Evolutionary conservation across 2,113 vertebrate species (phyloP).

Genomic region (Aptenodytes patagonicus): DNA sequence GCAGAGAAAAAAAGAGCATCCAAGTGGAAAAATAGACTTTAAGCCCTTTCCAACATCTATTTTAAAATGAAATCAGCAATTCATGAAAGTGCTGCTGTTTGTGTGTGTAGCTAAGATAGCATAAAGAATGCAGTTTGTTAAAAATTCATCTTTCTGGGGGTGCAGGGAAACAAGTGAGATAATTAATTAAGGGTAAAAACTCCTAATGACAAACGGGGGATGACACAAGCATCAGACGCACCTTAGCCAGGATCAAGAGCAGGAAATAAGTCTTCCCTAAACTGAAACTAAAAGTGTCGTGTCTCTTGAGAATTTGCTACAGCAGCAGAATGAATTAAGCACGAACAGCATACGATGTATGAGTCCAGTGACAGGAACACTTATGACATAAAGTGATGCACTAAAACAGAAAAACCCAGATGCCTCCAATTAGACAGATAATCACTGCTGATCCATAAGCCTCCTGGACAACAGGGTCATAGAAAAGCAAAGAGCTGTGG

Average conservation of each 20-base stretch:
- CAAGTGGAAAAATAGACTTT: neutral
- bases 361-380: neutral
- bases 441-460: neutral
- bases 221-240: rapidly evolving
- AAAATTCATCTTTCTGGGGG: neutral
- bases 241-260: neutral
- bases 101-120: neutral
- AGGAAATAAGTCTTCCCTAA: neutral
- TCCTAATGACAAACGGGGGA: neutral
- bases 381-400: neutral
- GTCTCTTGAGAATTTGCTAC: neutral
- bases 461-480: neutral
- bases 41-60: neutral
- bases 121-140: neutral
- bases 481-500: neutral
- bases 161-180: neutral
- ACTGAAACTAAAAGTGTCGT: neutral
- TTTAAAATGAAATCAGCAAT: neutral
- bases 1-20: neutral
- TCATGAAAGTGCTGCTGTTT: neutral
- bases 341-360: rapidly evolving
- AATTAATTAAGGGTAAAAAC: neutral
- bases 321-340: neutral
- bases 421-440: neutral
- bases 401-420: neutral